These are phyloP conservation scores for Pachypanchax playfairii DNA, from an alignment of 2,113 vertebrate species.

Conservation along the genomic window DNA sequence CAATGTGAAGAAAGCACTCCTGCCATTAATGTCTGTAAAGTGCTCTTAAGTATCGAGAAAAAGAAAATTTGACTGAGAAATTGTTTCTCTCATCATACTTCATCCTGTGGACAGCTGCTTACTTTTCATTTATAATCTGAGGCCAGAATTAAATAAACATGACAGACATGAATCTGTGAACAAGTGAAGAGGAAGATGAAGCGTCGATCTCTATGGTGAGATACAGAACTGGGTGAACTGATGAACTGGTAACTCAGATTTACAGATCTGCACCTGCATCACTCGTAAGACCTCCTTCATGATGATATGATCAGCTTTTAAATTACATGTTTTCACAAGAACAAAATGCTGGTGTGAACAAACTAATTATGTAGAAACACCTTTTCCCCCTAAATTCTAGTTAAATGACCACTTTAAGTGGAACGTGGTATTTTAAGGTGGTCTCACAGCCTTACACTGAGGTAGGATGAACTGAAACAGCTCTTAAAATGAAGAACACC, in stretches of 20 bases:
- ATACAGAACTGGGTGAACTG: too few species aligned
- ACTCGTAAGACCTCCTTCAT: slow-evolving; percentile 13
- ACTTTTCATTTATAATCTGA: too few species aligned
- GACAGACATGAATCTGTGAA: too few species aligned
- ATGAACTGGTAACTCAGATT: slow-evolving; percentile 14
- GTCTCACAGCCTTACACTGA: slow-evolving; percentile 46
- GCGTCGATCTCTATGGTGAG: too few species aligned
- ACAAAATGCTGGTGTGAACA: slow-evolving; percentile 29
- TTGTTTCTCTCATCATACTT: too few species aligned
- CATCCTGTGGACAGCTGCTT: too few species aligned
- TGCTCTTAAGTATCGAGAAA: slow-evolving; percentile 69
- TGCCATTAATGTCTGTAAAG: slow-evolving; percentile 71
- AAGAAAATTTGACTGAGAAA: slow-evolving; percentile 37
- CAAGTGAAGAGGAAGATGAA: too few species aligned
- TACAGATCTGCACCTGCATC: slow-evolving; percentile 11
- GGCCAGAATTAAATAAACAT: too few species aligned
- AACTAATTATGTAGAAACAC: slow-evolving; percentile 1
- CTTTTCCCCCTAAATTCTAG: not conserved
- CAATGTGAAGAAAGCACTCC: slow-evolving; percentile 63
- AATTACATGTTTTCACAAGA: not conserved
- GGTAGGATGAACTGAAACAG: slow-evolving; percentile 55
- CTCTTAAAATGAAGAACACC: slow-evolving; percentile 17
- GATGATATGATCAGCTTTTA: slow-evolving; percentile 8
- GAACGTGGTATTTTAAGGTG: slow-evolving; percentile 14
- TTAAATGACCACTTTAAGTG: not conserved